Evolutionary conservation across 2,888 invertebrate species (phyloP).

Genomic region (Drosophila fulvimacula): DNA sequence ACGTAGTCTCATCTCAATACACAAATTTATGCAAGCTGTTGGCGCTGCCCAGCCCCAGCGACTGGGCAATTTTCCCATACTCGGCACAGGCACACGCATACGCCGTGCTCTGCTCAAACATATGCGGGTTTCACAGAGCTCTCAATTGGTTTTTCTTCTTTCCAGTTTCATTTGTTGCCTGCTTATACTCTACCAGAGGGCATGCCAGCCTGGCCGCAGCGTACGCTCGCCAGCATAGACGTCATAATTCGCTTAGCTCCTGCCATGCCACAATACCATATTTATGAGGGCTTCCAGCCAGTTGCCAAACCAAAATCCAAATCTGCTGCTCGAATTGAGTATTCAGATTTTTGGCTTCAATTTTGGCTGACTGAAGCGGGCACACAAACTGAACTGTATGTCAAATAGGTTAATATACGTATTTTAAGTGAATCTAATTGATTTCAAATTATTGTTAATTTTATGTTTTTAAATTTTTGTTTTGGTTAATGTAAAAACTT

Average conservation of each 20-base stretch:
- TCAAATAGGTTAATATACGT: too few relatives aligned
- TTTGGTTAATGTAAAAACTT: too few relatives aligned
- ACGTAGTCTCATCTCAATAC: conserved; percentile 70
- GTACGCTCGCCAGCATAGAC: neutral
- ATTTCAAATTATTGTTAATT: too few relatives aligned
- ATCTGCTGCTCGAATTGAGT: neutral
- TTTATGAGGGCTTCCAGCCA: conserved; percentile 5
- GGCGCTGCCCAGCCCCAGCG: conserved; percentile 42
- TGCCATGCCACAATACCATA: neutral
- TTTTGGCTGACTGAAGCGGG: neutral
- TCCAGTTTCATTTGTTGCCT: conserved; percentile 29
- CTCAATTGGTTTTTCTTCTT: conserved; percentile 32
- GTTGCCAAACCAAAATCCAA: neutral
- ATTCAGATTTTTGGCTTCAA: neutral
- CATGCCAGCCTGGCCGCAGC: neutral
- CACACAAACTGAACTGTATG: neutral
- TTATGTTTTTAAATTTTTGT: too few relatives aligned
- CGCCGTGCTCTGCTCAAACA: conserved; percentile 44
- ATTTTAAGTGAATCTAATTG: too few relatives aligned
- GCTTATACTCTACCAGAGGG: conserved; percentile 9
- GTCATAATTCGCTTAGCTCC: neutral
- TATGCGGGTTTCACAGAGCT: conserved; percentile 57
- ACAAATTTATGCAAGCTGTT: conserved; percentile 76
- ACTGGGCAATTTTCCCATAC: conserved; percentile 23
- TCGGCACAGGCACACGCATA: neutral